A percentile compares a stretch with the other conserved stretches of the same genome.
These are phyloP conservation scores for Drosophila mimica DNA, from an alignment of 2,888 invertebrate genomes.

Conservation along the genomic window DNA sequence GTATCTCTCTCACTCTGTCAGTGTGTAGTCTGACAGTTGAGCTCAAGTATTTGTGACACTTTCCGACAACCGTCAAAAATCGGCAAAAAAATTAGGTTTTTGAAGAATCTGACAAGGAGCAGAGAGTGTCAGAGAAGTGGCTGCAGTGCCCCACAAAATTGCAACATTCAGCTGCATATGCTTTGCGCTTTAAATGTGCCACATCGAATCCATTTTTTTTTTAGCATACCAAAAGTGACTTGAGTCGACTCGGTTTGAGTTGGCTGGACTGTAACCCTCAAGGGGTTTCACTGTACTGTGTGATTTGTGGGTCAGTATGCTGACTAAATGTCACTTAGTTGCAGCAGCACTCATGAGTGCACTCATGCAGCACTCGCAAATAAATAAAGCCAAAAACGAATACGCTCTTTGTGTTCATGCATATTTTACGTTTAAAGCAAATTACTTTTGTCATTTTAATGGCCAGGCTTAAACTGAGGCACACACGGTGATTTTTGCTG, in stretches of 20 bases:
- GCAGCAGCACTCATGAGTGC: slow-evolving; percentile 1
- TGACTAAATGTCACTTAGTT: slow-evolving; percentile 58
- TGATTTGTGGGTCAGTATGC: slow-evolving; percentile 49
- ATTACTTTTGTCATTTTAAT: slow-evolving; percentile 77
- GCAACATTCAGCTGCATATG: slow-evolving; percentile 20
- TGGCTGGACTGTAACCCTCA: slow-evolving; percentile 34
- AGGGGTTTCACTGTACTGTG: slow-evolving; percentile 34
- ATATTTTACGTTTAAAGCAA: slow-evolving; percentile 69
- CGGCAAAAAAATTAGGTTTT: slow-evolving; percentile 24
- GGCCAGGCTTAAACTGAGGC: slow-evolving; percentile 54
- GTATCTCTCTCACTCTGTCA: slow-evolving; percentile 17
- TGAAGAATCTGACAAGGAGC: slow-evolving; percentile 38
- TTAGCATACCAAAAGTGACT: slow-evolving; percentile 37
- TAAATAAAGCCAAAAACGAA: slow-evolving; percentile 3
- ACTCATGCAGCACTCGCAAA: slow-evolving; percentile 11
- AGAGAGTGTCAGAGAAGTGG: slow-evolving; percentile 9
- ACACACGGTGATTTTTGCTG: background rate
- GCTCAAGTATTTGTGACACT: slow-evolving; percentile 70
- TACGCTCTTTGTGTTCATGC: slow-evolving; percentile 22
- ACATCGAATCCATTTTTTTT: slow-evolving; percentile 58
- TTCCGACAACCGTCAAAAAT: slow-evolving; percentile 65
- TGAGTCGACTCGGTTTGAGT: background rate
- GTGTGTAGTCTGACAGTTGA: slow-evolving; percentile 25
- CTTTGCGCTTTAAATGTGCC: slow-evolving; percentile 56
- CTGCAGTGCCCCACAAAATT: slow-evolving; percentile 20